Percentiles rank a stretch among this genome's conserved stretches.
Evolutionary conservation across 1,140 invertebrate genomes (phyloP).

Genomic region (Melitaea cinxia): DNA sequence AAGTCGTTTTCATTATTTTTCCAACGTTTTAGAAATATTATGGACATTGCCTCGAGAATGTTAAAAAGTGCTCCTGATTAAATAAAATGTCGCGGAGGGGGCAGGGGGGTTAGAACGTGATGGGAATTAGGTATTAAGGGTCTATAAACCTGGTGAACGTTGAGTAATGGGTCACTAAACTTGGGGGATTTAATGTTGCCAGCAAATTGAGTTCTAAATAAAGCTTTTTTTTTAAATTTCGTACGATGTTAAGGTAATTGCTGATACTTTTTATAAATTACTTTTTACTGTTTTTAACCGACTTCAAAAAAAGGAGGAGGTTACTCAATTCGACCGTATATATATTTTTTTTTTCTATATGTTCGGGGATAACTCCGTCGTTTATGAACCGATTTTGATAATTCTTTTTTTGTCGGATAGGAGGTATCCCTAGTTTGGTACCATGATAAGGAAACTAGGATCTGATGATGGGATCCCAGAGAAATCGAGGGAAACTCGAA

Average conservation of each 20-base stretch:
- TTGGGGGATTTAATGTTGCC: conserved; percentile 38
- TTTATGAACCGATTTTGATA: no score
- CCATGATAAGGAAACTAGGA: no score
- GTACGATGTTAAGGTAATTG: background rate
- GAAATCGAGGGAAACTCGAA: no score
- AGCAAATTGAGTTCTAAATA: conserved; percentile 37
- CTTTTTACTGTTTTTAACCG: background rate
- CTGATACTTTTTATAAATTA: no score
- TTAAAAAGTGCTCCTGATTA: conserved; percentile 77
- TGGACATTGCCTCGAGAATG: conserved; percentile 59
- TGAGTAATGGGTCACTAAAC: conserved; percentile 56
- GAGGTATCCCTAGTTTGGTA: no score
- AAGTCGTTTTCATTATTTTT: conserved; percentile 47
- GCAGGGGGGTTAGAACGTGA: conserved; percentile 51
- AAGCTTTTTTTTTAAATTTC: conserved; percentile 11
- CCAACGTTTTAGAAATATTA: conserved; percentile 69
- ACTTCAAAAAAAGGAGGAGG: no score
- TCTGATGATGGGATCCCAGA: no score
- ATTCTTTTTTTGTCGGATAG: no score
- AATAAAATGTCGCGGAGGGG: conserved; percentile 70
- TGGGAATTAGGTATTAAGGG: conserved; percentile 52
- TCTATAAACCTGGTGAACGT: conserved; percentile 53
- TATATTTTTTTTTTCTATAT: background rate
- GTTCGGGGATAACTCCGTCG: no score
- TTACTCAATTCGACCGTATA: no score